Percentiles rank a stretch among this genome's conserved stretches.
These are phyloP conservation scores for Parazoanthus swiftii DNA, from an alignment of 92 coral and sea anemone species.

Conservation along the genomic window DNA sequence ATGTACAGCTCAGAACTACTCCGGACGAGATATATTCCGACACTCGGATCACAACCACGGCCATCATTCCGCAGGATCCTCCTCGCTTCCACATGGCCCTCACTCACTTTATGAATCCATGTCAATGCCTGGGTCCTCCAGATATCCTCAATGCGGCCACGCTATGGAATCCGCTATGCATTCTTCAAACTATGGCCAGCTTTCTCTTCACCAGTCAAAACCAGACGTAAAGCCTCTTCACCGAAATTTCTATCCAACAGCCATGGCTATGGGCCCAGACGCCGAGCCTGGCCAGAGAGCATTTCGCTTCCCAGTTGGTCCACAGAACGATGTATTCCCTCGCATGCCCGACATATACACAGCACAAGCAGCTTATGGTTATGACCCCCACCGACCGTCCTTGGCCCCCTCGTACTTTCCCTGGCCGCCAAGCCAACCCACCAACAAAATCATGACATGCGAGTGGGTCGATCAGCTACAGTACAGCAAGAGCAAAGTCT, in stretches of 20 bases:
- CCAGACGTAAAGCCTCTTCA: constrained; percentile 74
- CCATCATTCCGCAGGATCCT: constrained; percentile 47
- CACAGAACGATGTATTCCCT: constrained; percentile 55
- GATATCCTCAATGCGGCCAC: constrained; percentile 70
- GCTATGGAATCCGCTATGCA: constrained; percentile 49
- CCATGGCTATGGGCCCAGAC: constrained; percentile 72
- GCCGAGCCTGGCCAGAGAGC: constrained; percentile 69
- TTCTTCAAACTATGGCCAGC: constrained; percentile 65
- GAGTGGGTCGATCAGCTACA: constrained; percentile 99
- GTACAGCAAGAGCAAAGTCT: constrained; percentile 91
- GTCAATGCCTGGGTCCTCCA: constrained; percentile 56
- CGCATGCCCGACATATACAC: constrained; percentile 75
- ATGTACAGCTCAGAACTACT: constrained; percentile 63
- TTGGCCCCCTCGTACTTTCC: constrained; percentile 61
- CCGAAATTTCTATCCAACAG: constrained; percentile 64
- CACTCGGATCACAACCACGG: constrained; percentile 60
- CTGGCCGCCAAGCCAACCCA: constrained; percentile 62
- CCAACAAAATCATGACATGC: constrained; percentile 92
- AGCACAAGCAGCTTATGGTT: constrained; percentile 69
- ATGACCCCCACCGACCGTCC: constrained; percentile 72
- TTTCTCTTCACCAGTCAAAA: constrained; percentile 79
- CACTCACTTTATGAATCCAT: constrained; percentile 77
- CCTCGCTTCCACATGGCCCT: constrained; percentile 65
- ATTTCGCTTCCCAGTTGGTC: constrained; percentile 58
- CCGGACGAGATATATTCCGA: constrained; percentile 57